Conservation (phyloP, 1,140 invertebrate genomes). For the Catajapyx aquilonaris region DNA sequence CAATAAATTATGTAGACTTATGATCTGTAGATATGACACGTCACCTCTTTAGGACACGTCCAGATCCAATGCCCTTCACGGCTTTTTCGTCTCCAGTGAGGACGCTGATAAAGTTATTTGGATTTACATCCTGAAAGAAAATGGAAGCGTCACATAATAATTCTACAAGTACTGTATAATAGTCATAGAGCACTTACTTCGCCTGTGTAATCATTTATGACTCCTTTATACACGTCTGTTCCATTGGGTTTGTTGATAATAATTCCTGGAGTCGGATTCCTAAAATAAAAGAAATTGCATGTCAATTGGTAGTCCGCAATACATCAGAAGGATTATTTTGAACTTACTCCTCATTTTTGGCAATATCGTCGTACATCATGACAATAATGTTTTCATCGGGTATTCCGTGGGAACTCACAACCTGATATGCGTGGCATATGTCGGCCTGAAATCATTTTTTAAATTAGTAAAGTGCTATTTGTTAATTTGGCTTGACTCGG, state of each 20-base stretch:
- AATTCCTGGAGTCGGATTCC: conserved; percentile 20
- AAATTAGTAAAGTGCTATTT: too few relatives aligned
- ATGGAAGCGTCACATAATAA: neutral
- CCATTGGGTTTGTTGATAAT: conserved; percentile 11
- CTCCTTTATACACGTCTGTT: conserved; percentile 9
- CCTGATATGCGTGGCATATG: conserved; percentile 38
- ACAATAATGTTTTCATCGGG: conserved; percentile 34
- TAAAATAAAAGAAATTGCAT: conserved; percentile 15
- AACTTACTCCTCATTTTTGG: conserved; percentile 27
- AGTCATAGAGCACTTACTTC: conserved; percentile 2
- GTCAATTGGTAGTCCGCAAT: neutral
- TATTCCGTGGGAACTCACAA: conserved; percentile 31
- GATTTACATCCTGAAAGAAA: conserved; percentile 24
- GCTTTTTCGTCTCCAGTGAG: conserved; percentile 23
- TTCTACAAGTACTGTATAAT: too few relatives aligned
- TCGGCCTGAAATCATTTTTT: conserved; percentile 34
- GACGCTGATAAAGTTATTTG: conserved; percentile 29
- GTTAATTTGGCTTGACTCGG: too few relatives aligned
- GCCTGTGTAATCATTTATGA: conserved; percentile 10
- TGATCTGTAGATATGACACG: neutral
- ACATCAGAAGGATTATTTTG: conserved; percentile 1
- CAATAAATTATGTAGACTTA: too few relatives aligned
- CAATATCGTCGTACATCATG: conserved; percentile 44
- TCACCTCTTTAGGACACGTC: conserved; percentile 28
- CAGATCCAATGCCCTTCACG: conserved; percentile 21